phyloP scores from a whole-genome alignment of 2,888 invertebrate genomes.

The Cryptocheilus praepositus region DNA sequence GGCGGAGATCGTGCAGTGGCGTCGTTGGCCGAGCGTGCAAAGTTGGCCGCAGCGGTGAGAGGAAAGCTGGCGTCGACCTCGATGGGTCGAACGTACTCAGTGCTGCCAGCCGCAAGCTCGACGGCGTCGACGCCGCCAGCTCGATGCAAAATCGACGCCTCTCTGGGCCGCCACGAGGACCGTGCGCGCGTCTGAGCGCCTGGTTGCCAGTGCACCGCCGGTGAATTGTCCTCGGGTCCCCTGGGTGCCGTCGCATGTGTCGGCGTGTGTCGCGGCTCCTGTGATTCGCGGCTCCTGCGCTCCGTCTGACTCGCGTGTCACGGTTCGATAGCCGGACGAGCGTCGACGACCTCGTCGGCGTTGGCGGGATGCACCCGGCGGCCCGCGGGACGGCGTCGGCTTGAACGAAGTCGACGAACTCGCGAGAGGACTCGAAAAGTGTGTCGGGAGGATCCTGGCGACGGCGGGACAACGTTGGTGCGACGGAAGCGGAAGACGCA shows the following conservation, averaged over 20 bases:
- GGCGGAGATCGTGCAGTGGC: not conserved
- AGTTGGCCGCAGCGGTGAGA: conserved; percentile 16
- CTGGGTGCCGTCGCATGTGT: not conserved
- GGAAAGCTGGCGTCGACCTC: conserved; percentile 64
- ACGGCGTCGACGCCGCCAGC: conserved; percentile 50
- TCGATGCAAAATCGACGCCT: conserved; percentile 45
- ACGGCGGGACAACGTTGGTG: not conserved
- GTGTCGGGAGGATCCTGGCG: no score
- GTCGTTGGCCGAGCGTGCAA: not conserved
- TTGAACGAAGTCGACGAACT: conserved; percentile 36
- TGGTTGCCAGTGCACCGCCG: not conserved
- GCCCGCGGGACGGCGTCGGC: not conserved
- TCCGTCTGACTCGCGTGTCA: conserved; percentile 23
- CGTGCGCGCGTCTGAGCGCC: not conserved
- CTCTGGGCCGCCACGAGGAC: not conserved
- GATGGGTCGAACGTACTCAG: conserved; percentile 66
- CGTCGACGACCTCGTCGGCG: conserved; percentile 44
- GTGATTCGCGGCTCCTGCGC: not conserved
- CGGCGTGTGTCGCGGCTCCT: not conserved
- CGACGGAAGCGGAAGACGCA: conserved; percentile 7
- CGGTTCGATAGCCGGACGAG: conserved; percentile 49
- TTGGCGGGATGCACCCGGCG: no score
- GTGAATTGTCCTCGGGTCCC: not conserved
- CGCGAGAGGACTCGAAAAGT: conserved; percentile 7
- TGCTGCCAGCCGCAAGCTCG: conserved; percentile 48